Percentiles rank a stretch among this genome's conserved stretches.
phyloP scores from a whole-genome alignment of 2,113 vertebrate species.

The Illadopsis cleaveri region DNA sequence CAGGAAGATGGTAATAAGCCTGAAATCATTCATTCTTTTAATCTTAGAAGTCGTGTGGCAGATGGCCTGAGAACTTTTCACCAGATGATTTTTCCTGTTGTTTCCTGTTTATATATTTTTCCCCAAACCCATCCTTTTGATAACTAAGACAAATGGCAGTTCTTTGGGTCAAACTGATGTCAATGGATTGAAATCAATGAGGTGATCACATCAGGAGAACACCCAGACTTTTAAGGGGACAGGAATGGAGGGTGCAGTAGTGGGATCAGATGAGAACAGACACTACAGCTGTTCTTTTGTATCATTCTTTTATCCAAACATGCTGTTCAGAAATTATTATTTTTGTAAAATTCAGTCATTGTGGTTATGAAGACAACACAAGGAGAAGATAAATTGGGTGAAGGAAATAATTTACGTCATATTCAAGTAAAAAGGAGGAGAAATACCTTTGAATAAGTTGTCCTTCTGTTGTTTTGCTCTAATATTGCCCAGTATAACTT shows the following conservation, averaged over 20 bases:
- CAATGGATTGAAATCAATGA: neutral
- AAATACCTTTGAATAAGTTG: neutral
- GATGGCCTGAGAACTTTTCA: neutral
- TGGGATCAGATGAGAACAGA: neutral
- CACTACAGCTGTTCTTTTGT: neutral
- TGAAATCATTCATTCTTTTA: neutral
- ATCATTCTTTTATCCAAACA: neutral
- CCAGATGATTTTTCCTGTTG: neutral
- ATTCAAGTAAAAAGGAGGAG: neutral
- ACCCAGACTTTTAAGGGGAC: neutral
- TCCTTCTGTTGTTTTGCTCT: neutral
- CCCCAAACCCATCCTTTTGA: neutral
- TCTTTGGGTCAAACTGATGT: neutral
- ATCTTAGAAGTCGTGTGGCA: neutral
- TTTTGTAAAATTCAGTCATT: neutral
- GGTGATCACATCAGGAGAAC: neutral
- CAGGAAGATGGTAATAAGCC: neutral
- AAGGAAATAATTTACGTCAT: neutral
- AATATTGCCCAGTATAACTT: neutral
- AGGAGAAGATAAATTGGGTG: neutral
- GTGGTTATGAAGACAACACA: neutral
- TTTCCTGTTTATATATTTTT: neutral
- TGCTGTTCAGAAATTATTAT: neutral
- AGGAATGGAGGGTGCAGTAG: neutral
- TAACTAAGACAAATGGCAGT: neutral